Evolutionary conservation across 2,888 invertebrate genomes (phyloP).

Genomic region (Drosophila lacicola): DNA sequence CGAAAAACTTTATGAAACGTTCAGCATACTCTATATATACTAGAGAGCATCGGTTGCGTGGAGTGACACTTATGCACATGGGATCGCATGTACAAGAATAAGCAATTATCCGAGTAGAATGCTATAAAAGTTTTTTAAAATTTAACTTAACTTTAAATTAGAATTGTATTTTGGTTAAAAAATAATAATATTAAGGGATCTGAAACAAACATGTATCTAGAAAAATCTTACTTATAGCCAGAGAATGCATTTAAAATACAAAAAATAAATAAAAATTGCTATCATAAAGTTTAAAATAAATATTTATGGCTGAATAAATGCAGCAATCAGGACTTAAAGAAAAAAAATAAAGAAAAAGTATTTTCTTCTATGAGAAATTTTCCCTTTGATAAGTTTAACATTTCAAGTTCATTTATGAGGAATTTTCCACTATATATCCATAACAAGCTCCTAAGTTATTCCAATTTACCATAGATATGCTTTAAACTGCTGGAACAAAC

Average conservation of each 20-base stretch:
- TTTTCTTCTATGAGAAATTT: too few relatives aligned
- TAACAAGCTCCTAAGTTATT: neutral
- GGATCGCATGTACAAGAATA: constrained; percentile 26
- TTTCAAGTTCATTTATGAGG: too few relatives aligned
- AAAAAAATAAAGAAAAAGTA: too few relatives aligned
- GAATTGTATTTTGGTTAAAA: neutral
- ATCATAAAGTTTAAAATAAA: too few relatives aligned
- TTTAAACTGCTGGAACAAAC: constrained; percentile 1
- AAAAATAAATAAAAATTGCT: neutral
- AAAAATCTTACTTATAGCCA: too few relatives aligned
- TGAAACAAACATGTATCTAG: neutral
- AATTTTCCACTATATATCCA: too few relatives aligned
- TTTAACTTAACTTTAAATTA: neutral
- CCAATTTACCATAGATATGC: neutral
- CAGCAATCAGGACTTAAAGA: too few relatives aligned
- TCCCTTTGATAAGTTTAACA: too few relatives aligned
- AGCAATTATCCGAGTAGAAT: constrained; percentile 9
- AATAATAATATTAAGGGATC: neutral
- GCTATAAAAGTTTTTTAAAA: constrained; percentile 15
- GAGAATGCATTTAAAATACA: neutral
- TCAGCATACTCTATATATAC: constrained; percentile 24
- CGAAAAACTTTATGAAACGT: constrained; percentile 66
- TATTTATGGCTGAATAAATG: too few relatives aligned
- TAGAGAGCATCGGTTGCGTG: constrained; percentile 19
- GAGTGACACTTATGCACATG: constrained; percentile 52